Base-by-base conservation (phyloP, 2,797 vertebrate genomes). In the Epinephelus awoara region DNA sequence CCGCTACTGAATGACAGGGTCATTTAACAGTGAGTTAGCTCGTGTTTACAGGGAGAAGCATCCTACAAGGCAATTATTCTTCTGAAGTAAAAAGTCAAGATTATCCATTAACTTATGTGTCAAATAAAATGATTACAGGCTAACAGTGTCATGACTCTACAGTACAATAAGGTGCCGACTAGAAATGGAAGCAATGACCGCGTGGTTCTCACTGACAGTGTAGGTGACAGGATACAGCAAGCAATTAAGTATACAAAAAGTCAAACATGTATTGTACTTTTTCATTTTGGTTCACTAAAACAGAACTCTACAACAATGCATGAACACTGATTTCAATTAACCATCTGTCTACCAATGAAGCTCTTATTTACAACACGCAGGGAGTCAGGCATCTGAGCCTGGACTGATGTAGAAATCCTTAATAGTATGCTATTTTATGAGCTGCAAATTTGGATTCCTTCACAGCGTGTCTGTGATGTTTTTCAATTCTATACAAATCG, bases 91-190 rank as follows among this genome's bases (percentile, higher is more conserved):
- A 51, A 73, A 18, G 23, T 46, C 29, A 69, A 65, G 34, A 63
- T 66, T 42, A 67, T 46, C 27, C 6, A 58, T 62, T 10, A 68
- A 73, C 23, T 11, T 34, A n/a, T 29, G 25, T 46, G 21, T 73
- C 50, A 81, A 80, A 80, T 73, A 49, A 79, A 68, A 65, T 72
- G 40, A 68, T 44, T 79, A 79, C 21, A 65, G 56, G n/a, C 34
- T 42, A 72, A 84, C 88, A 93, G 91, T 93, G 86, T 88, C 44
- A 82, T 23, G 85, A 94, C 90, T 87, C 61, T 54, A 84, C 75
- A 81, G 77, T 82, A 86, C 64, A 54, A 58, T 75, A 83, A 89
- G 76, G 78, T 89, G 85, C 84, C 50, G 29, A 72, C 70, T 67
- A 81, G 76, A 59, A 69, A 85, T 74, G 52, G 40, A 79, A 75